Conservation (phyloP, 2,888 invertebrate genomes). For the Apeira syringaria region DNA sequence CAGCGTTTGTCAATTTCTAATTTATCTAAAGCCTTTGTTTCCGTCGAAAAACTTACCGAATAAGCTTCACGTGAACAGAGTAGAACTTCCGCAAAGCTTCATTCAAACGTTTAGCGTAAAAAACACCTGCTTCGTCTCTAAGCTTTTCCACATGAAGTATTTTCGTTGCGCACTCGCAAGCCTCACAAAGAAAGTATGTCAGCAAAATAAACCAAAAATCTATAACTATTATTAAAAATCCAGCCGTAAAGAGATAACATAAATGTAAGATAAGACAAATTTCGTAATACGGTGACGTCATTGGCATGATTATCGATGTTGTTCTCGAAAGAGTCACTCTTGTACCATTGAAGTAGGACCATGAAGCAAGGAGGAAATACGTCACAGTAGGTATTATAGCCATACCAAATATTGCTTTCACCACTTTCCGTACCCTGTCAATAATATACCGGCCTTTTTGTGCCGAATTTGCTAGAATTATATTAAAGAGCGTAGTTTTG, state of each 20-base stretch:
- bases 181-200: constrained; percentile 47
- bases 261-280: constrained; percentile 52
- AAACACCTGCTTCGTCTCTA: constrained; percentile 25
- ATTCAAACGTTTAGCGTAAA: constrained; percentile 47
- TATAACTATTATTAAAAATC: constrained; percentile 40
- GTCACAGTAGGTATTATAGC: constrained; percentile 40
- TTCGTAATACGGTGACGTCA: constrained; percentile 59
- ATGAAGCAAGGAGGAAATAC: constrained; percentile 47
- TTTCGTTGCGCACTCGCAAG: constrained; percentile 44
- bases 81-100: constrained; percentile 48
- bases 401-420: constrained; percentile 34
- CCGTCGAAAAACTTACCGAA: constrained; percentile 50
- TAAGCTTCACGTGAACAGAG: constrained; percentile 43
- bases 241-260: constrained; percentile 45
- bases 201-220: constrained; percentile 62
- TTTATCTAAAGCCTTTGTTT: no score
- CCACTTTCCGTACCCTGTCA: constrained; percentile 33
- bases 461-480: constrained; percentile 36
- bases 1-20: no score
- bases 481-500: constrained; percentile 45
- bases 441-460: constrained; percentile 25
- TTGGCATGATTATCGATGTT: constrained; percentile 57
- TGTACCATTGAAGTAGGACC: constrained; percentile 47
- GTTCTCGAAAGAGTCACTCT: constrained; percentile 52
- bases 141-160: constrained; percentile 36